Conservation (phyloP, 2,113 vertebrate species). For the Leucosticte australis region DNA sequence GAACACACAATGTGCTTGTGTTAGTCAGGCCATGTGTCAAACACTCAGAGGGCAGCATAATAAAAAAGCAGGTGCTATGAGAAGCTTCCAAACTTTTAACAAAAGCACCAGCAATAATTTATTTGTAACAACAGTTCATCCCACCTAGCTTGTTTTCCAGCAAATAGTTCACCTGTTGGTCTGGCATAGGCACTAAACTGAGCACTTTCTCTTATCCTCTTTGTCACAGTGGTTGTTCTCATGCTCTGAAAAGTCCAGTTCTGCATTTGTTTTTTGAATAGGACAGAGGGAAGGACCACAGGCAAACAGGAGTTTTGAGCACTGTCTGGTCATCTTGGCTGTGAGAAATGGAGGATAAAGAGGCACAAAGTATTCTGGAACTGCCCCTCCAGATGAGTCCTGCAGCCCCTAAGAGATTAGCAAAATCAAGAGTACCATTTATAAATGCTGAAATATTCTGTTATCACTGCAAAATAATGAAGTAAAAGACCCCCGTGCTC, state of each 20-base stretch:
- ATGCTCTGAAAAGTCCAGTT: background rate
- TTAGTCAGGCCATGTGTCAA: background rate
- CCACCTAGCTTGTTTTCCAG: background rate
- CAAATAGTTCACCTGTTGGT: background rate
- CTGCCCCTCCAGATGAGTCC: no score
- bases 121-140: background rate
- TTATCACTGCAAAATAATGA: background rate
- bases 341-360: background rate
- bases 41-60: background rate
- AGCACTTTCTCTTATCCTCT: background rate
- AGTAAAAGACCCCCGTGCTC: background rate
- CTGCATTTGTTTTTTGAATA: background rate
- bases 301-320: background rate
- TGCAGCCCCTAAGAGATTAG: background rate
- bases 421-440: background rate
- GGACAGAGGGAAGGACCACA: background rate
- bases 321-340: background rate
- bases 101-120: background rate
- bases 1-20: background rate
- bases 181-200: background rate
- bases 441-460: background rate
- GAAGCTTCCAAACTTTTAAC: background rate
- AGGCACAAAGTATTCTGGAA: background rate
- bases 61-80: background rate
- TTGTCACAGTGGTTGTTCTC: background rate